These are phyloP conservation scores for Tragulus kanchil DNA, from an alignment of 2,113 vertebrate genomes.

Conservation along the genomic window DNA sequence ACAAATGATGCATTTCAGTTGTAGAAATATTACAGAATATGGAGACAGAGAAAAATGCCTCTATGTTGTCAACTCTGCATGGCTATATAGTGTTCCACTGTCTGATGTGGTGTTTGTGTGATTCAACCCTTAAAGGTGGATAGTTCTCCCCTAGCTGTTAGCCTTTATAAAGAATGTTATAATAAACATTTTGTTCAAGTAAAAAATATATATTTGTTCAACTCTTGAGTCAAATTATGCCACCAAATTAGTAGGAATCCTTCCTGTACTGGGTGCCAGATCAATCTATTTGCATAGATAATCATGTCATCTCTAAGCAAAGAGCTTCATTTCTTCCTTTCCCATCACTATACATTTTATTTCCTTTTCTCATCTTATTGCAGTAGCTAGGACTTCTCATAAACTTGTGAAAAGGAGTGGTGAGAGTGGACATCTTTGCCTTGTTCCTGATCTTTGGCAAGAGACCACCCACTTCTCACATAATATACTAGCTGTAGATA, in stretches of 20 bases:
- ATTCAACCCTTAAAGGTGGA: neutral
- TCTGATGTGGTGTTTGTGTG: neutral
- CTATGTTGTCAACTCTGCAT: neutral
- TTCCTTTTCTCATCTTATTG: neutral
- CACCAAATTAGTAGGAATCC: neutral
- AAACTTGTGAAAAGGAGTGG: neutral
- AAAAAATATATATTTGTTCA: neutral
- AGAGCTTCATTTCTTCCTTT: neutral
- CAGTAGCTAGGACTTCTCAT: neutral
- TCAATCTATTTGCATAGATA: neutral
- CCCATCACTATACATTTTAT: neutral
- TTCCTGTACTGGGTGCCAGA: neutral
- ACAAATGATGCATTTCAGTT: neutral
- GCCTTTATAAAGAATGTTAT: neutral
- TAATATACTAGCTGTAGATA: neutral
- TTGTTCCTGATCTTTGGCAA: neutral
- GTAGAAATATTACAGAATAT: neutral
- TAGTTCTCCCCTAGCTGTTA: neutral
- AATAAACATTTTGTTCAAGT: neutral
- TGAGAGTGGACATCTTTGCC: neutral
- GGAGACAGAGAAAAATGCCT: neutral
- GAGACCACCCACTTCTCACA: neutral
- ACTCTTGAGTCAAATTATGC: slow-evolving; percentile 13
- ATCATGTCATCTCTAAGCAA: neutral
- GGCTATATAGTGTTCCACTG: neutral